A percentile compares a stretch with the other conserved stretches of the same genome.
These are phyloP conservation scores for Ischnura elegans DNA, from an alignment of 2,888 invertebrate species.

Conservation along the genomic window DNA sequence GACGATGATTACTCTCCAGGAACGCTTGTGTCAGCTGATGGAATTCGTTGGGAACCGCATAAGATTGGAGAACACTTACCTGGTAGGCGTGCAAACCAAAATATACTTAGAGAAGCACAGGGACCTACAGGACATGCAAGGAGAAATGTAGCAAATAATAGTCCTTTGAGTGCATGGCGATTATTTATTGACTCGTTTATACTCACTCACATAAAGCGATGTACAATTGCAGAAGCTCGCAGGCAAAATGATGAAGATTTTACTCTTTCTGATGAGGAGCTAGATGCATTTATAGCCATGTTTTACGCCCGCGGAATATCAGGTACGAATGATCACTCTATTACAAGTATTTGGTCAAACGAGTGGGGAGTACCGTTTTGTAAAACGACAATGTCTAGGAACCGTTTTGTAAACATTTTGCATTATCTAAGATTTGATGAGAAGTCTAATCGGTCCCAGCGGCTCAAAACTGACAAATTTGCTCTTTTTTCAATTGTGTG, in stretches of 20 bases:
- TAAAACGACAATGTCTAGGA: background rate
- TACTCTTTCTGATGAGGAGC: background rate
- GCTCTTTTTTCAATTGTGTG: background rate
- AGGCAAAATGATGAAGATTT: background rate
- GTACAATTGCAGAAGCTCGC: background rate
- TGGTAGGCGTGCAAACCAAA: background rate
- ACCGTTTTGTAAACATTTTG: conserved; percentile 2
- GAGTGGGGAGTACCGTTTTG: background rate
- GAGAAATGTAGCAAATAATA: background rate
- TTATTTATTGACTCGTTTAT: conserved; percentile 2
- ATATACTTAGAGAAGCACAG: background rate
- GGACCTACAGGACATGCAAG: background rate
- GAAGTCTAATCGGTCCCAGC: background rate
- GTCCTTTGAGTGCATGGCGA: background rate
- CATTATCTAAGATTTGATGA: conserved; percentile 19
- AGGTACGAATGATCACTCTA: background rate
- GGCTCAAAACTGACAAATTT: background rate
- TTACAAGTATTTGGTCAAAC: background rate
- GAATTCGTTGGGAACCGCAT: background rate
- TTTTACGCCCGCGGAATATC: background rate
- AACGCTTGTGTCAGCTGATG: background rate
- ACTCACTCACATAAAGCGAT: background rate
- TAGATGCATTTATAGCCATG: background rate
- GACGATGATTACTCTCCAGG: background rate
- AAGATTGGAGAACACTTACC: background rate